Conservation (phyloP, 2,797 vertebrate species). For the Mus caroli region DNA sequence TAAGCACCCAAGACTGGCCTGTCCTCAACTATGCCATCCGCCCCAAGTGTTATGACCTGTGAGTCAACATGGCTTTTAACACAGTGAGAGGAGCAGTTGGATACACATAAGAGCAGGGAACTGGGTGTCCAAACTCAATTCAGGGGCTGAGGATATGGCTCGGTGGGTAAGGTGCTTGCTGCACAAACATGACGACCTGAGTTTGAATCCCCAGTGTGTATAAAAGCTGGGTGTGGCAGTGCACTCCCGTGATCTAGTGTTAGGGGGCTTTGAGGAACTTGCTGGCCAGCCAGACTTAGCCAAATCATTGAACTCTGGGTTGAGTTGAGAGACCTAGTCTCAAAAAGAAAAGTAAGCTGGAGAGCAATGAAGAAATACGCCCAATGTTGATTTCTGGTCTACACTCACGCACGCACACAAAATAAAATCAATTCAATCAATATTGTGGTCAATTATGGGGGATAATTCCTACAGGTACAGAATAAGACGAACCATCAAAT, state of each 20-base stretch:
- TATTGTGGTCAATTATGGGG: background rate
- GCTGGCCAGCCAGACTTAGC: background rate
- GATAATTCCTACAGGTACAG: background rate
- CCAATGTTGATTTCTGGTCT: background rate
- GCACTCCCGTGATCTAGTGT: background rate
- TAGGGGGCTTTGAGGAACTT: background rate
- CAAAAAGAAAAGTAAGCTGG: background rate
- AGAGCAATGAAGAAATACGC: background rate
- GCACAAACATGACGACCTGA: background rate
- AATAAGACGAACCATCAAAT: background rate
- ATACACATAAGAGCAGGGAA: no score
- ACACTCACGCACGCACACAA: no score
- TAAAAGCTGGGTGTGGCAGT: background rate
- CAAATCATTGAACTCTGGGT: background rate
- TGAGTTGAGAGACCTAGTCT: background rate
- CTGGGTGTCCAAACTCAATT: background rate
- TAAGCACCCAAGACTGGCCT: background rate
- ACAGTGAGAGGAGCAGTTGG: background rate
- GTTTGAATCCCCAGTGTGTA: background rate
- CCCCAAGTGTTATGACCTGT: background rate
- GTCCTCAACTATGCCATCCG: background rate
- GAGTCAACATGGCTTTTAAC: background rate
- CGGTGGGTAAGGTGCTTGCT: background rate
- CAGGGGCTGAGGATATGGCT: background rate
- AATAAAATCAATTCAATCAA: background rate